phyloP scores from a whole-genome alignment of 2,888 invertebrate species.

The Heliconius charithonia region DNA sequence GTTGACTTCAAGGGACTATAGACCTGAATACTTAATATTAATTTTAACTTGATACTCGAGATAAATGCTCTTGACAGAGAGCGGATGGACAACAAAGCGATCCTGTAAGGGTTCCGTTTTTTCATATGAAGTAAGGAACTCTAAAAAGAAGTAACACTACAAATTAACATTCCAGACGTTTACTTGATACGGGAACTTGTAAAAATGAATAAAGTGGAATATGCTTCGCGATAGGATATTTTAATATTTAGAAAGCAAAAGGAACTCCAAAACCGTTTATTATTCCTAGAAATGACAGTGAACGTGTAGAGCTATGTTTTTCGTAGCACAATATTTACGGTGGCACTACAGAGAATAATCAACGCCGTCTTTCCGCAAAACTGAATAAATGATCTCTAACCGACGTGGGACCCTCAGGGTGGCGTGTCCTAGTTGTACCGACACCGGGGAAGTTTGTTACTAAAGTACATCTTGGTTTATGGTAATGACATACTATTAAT shows the following conservation, averaged over 20 bases:
- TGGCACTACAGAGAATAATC: constrained; percentile 40
- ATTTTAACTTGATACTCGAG: too few species aligned
- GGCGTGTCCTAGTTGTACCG: constrained; percentile 10
- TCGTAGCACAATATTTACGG: constrained; percentile 41
- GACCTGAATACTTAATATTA: too few species aligned
- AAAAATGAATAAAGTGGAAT: neutral
- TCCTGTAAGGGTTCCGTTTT: too few species aligned
- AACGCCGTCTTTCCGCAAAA: constrained; percentile 39
- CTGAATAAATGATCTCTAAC: constrained; percentile 44
- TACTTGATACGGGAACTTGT: neutral
- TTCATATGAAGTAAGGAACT: too few species aligned
- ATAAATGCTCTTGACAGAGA: too few species aligned
- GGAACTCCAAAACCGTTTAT: constrained; percentile 39
- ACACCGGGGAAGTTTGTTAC: constrained; percentile 4
- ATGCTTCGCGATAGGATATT: neutral
- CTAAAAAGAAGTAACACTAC: neutral
- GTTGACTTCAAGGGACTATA: too few species aligned
- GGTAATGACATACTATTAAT: neutral
- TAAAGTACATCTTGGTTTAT: neutral
- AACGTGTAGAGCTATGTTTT: constrained; percentile 39
- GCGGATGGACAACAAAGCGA: too few species aligned
- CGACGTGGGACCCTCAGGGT: constrained; percentile 22
- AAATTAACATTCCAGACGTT: neutral
- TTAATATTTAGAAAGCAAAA: neutral
- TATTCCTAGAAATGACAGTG: constrained; percentile 41